Conservation (phyloP, 2,797 vertebrate genomes). For the Ceryle rudis region DNA sequence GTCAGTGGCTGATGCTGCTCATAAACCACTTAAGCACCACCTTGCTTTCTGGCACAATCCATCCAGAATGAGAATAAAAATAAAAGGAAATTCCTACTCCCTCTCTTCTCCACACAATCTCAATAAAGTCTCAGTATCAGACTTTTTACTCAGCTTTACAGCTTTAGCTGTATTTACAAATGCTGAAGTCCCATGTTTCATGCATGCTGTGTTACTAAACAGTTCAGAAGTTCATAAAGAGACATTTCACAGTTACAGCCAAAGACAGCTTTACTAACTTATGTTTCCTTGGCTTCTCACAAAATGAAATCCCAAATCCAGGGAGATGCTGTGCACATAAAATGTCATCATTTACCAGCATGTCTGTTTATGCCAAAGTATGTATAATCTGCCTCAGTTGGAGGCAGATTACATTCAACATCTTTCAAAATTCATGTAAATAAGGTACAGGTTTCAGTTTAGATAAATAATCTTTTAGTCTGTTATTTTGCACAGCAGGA, state of each 20-base stretch:
- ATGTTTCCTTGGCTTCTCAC: conserved; percentile 37
- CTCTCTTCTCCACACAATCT: neutral
- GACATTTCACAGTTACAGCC: conserved; percentile 30
- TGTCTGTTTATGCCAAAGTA: neutral
- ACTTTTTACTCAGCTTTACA: conserved; percentile 33
- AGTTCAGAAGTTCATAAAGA: conserved; percentile 47
- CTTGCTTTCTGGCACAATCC: neutral
- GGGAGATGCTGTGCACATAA: conserved; percentile 7
- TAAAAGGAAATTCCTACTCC: neutral
- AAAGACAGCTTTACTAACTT: conserved; percentile 30
- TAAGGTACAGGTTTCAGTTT: conserved; percentile 10
- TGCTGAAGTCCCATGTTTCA: neutral
- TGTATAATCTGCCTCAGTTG: neutral
- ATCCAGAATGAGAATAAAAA: conserved; percentile 1
- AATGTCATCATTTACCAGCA: neutral
- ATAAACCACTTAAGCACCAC: neutral
- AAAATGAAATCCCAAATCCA: conserved; percentile 29
- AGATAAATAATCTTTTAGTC: conserved; percentile 6
- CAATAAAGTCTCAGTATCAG: neutral
- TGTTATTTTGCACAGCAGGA: conserved; percentile 48
- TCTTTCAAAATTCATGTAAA: conserved; percentile 42
- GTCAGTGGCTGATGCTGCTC: neutral
- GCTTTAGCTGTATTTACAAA: neutral
- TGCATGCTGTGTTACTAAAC: neutral
- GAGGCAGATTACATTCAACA: neutral